Evolutionary conservation across 1,140 invertebrate genomes (phyloP).

Genomic region (Ooceraea biroi): DNA sequence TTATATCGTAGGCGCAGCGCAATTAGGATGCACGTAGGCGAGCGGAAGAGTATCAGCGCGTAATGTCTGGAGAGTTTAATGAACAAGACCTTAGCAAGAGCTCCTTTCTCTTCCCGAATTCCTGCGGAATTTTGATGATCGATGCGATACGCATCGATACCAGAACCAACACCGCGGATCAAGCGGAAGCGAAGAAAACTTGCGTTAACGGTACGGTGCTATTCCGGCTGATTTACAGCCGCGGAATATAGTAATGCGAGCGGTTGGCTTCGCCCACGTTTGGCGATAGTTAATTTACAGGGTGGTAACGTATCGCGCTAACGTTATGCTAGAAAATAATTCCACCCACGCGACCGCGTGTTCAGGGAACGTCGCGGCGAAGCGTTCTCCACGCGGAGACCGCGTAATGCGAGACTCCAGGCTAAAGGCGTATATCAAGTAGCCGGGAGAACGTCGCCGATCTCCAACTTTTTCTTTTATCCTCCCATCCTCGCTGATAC

Average conservation of each 20-base stretch:
- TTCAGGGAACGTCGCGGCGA: neutral
- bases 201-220: constrained; percentile 16
- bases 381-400: neutral
- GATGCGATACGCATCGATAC: neutral
- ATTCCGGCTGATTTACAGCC: constrained; percentile 67
- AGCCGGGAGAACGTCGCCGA: constrained; percentile 68
- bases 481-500: no score
- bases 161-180: neutral
- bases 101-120: neutral
- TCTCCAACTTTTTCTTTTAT: constrained; percentile 51
- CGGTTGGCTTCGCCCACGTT: constrained; percentile 66
- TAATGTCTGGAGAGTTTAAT: no score
- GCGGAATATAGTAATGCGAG: constrained; percentile 73
- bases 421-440: constrained; percentile 76
- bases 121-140: neutral
- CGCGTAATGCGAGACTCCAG: constrained; percentile 58
- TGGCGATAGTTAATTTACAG: constrained; percentile 76
- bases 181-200: constrained; percentile 10
- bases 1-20: no score
- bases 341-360: constrained; percentile 65
- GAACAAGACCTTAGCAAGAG: neutral
- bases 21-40: no score
- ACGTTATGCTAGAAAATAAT: constrained; percentile 71
- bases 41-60: no score
- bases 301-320: constrained; percentile 69